Base-by-base conservation (phyloP, 2,888 invertebrate species). In the Heteromurus nitidus region DNA sequence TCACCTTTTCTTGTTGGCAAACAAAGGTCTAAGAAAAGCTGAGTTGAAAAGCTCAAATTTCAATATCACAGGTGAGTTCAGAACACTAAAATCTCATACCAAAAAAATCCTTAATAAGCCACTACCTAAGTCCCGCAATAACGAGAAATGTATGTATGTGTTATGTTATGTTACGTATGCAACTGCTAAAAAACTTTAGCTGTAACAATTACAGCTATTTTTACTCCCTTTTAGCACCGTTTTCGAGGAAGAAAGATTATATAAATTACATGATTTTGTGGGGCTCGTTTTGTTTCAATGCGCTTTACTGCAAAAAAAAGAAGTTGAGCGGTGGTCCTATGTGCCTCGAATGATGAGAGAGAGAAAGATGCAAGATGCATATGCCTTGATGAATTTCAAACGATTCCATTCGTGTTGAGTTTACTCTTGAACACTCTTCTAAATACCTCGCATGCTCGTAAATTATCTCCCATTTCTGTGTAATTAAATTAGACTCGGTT, bases 191-290 rank as follows among this genome's bases (percentile, higher is more conserved):
- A 31, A 11, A 36, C 22, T 28, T 64, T 64, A 13, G 13, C 50
- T 50, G 24, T 50, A 64, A 24, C 50, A 64, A 73, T 73, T 73
- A 73, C 73, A 73, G 64, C 73, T 73, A 73, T 73, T 73, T 73
- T 73, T 73, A 73, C 64, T 64, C 50, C 47, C 73, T 47, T 64
- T 50, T 64, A 73, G 31, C 73, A 73, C 73, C 50, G 64, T 64
- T 73, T 72, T 73, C n/a, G 22, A 31, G 36, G 20, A 69, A 53
- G 5, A 20, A 68, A 50, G 9, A 28, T n/a, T 44, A 44, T 44
- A 9, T 9, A 44, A 44, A n/a, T n/a, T 3, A 44, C 44, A 44
- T 44, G 44, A 44, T n/a, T 28, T 50, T 53, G 20, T 64, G 30
- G 28, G 24, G 31, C 30, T 55, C n/a, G n/a, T 69, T 30, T 22